A percentile compares a stretch with the other conserved stretches of the same genome.
phyloP scores from a whole-genome alignment of 1,140 invertebrate species.

The Andricus grossulariae region DNA sequence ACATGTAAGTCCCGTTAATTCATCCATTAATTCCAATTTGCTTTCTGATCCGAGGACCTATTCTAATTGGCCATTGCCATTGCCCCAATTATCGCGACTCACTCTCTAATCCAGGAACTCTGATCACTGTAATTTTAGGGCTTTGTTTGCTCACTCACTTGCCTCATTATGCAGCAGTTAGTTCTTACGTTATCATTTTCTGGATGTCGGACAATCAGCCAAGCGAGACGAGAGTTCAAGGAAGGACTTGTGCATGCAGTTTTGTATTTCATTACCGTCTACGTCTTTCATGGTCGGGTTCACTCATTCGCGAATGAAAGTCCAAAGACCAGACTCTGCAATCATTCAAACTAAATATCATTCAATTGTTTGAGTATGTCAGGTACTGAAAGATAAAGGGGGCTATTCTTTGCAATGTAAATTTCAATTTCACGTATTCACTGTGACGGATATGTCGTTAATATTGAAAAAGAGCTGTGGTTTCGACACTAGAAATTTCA shows the following conservation, averaged over 20 bases:
- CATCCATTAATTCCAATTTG: constrained; percentile 31
- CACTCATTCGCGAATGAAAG: not conserved
- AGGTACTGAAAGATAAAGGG: not conserved
- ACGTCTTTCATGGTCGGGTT: not conserved
- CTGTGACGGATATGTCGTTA: not conserved
- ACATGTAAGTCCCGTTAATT: constrained; percentile 58
- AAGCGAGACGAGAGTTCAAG: constrained; percentile 1
- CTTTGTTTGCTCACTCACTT: constrained; percentile 4
- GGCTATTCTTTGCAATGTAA: not conserved
- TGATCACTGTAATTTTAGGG: constrained; percentile 20
- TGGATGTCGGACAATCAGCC: constrained; percentile 21
- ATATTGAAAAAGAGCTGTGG: not conserved
- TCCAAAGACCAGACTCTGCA: not conserved
- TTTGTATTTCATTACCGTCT: constrained; percentile 7
- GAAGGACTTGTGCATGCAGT: constrained; percentile 11
- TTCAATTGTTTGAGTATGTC: constrained; percentile 3
- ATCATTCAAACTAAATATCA: not conserved
- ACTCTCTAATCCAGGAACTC: not conserved
- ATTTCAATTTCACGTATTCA: not conserved
- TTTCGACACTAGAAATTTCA: not conserved
- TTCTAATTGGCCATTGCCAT: constrained; percentile 3
- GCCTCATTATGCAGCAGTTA: constrained; percentile 7
- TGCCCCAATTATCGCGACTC: not conserved
- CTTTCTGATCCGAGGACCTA: constrained; percentile 19
- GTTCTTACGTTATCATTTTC: constrained; percentile 23